These are phyloP conservation scores for Orchesella flavescens DNA, from an alignment of 2,888 invertebrate species.

Conservation along the genomic window DNA sequence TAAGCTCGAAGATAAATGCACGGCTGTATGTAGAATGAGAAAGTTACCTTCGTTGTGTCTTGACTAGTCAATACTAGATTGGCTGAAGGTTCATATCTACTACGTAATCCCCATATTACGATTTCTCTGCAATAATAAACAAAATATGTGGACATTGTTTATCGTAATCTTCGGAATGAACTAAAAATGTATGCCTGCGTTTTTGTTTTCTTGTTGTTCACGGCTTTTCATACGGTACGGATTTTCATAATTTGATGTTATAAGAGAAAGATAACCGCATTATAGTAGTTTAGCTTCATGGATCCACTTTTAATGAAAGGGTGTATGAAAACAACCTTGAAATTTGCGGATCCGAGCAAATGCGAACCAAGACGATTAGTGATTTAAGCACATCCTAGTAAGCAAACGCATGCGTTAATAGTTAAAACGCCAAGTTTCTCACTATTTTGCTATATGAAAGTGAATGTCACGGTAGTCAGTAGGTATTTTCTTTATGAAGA, in stretches of 20 bases:
- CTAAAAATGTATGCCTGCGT: too few relatives aligned
- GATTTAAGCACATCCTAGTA: not conserved
- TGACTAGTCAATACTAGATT: too few relatives aligned
- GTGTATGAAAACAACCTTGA: constrained; percentile 34
- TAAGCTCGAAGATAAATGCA: too few relatives aligned
- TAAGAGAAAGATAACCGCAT: not conserved
- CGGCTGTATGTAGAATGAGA: too few relatives aligned
- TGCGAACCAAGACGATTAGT: constrained; percentile 22
- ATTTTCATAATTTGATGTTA: not conserved
- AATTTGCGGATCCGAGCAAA: constrained; percentile 20
- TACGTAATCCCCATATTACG: too few relatives aligned
- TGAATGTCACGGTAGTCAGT: not conserved
- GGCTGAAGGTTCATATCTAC: too few relatives aligned
- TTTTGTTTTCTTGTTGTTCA: not conserved
- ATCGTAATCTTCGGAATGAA: too few relatives aligned
- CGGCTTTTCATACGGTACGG: not conserved
- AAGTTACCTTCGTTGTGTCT: too few relatives aligned
- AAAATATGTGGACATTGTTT: too few relatives aligned
- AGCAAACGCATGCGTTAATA: constrained; percentile 1
- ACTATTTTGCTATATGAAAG: not conserved
- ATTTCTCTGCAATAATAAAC: too few relatives aligned
- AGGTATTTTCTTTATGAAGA: not conserved
- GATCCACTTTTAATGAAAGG: not conserved
- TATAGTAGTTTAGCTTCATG: not conserved
- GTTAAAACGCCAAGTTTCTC: not conserved